Evolutionary conservation across 35 echinoderm and acorn worm species (phyloP), one percentile per base, ranked within the genome.

Genomic region (Diadema setosum): DNA sequence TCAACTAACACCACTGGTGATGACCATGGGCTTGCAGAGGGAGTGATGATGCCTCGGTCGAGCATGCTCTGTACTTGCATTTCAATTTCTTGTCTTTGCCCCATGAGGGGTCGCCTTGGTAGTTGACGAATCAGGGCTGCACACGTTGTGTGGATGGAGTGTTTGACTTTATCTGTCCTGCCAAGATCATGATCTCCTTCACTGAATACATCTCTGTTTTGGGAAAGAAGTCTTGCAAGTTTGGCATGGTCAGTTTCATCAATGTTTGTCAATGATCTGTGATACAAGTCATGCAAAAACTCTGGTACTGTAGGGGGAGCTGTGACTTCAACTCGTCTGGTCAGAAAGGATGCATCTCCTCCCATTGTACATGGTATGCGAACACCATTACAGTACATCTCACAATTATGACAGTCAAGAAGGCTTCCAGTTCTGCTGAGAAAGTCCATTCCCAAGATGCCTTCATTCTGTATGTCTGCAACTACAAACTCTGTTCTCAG

Each of bases 21-120:
- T 21, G 88, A 59, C 93, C 93, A 94, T 27, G 93, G 65, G 45
- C 93, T 91, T 6, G 46, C 16, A 0, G 88, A 90, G 55, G 93
- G 87, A 21, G 76, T 43, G 27, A 90, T 90, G 0, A 94, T 58
- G 17, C 82, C 87, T 3, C 36, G n/a, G 23, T 64, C 21, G 1
- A 90, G 75, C 93, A 90, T 94, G 4, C 89, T 80, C 15, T 84
- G 7, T 32, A 89, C 36, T 21, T 89, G 90, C 23, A 58, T 67
- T 21, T 70, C 50, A 1, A 57, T 82, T 46, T 84, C 64, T 42
- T 88, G 37, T 84, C 80, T 48, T 55, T 88, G 80, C 23, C 82
- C 73, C 18, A 69, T 29, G 17, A 84, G 93, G 2, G 65, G 50
- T 27, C 88, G 57, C 48, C 88, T 65, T 5, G 93, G 69, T 6